Evolutionary conservation across 1,140 invertebrate genomes (phyloP), one percentile per base, ranked within the genome.

Genomic region (Onthophagus taurus): DNA sequence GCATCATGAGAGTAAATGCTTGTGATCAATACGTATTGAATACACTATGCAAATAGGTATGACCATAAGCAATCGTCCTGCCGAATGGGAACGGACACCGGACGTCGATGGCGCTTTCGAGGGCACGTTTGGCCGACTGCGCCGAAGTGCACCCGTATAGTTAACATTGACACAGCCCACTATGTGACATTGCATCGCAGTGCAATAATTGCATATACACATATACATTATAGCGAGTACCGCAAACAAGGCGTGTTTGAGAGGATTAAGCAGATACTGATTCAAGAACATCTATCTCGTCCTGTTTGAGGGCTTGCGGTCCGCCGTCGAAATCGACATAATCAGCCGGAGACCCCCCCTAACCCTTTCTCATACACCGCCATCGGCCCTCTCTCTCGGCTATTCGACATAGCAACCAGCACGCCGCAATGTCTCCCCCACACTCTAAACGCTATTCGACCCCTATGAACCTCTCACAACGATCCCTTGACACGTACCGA

Each of bases 11-110:
- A 56, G 52, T 54, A 55, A 55, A 58, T 52, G 51, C 49, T 45
- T 48, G 42, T 61, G 57, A 59, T 61, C 59, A 59, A 61, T 61
- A 61, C 55, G 53, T 59, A 61, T 61, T 57, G 55, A 59, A 55
- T 58, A 52, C 49, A 41, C 49, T 56, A 59, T 61, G 59, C 57
- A 61, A 61, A 61, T 61, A 57, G 48, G 45, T 53, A 51, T 49
- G 48, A 45, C 49, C 42, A 44, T 48, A 48, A 43, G 20, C 45
- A 30, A 33, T 31, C 16, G 33, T n/a, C 12, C 20, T n/a, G 24
- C 38, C 42, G 37, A 44, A 24, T 11, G 37, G 17, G 8, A 39
- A 11, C 20, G 26, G 44, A 45, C 21, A 39, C 42, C 45, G 47
- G 48, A 47, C 38, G 29, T n/a, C n/a, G 49, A 38, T 45, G 29